phyloP scores from a whole-genome alignment of 2,888 invertebrate genomes.

The Amphiduros pacificus region DNA sequence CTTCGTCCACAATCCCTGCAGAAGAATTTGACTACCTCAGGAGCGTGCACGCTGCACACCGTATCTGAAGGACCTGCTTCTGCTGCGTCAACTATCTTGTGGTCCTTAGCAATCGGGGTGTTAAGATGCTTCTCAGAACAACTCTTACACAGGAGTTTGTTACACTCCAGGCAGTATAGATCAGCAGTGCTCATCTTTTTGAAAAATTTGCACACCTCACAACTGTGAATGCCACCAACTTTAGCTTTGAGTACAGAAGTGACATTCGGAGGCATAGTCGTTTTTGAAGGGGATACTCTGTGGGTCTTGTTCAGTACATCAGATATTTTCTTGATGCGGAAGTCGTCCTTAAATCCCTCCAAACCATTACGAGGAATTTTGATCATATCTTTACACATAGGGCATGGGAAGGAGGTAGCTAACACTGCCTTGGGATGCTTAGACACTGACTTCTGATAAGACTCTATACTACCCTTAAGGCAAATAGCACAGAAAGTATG shows the following conservation, averaged over 20 bases:
- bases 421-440: background rate
- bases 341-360: constrained; percentile 21
- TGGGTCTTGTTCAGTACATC: constrained; percentile 6
- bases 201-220: constrained; percentile 16
- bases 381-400: constrained; percentile 19
- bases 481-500: constrained; percentile 18
- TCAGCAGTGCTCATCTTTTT: constrained; percentile 5
- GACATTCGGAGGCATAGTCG: background rate
- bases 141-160: constrained; percentile 14
- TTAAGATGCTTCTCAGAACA: constrained; percentile 17
- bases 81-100: constrained; percentile 9
- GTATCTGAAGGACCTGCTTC: background rate
- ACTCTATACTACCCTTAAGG: constrained; percentile 2
- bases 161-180: constrained; percentile 22
- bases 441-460: background rate
- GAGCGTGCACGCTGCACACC: constrained; percentile 11
- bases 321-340: constrained; percentile 19
- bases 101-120: constrained; percentile 5
- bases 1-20: constrained; percentile 12
- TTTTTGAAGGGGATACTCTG: background rate
- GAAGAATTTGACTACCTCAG: constrained; percentile 14
- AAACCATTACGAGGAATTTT: constrained; percentile 18
- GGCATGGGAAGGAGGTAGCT: constrained; percentile 17
- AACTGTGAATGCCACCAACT: too few relatives aligned
- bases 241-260: background rate